Evolutionary conservation across 1,140 invertebrate species (phyloP), one percentile per base, ranked within the genome.

Genomic region (Daktulosphaira vitifoliae): DNA sequence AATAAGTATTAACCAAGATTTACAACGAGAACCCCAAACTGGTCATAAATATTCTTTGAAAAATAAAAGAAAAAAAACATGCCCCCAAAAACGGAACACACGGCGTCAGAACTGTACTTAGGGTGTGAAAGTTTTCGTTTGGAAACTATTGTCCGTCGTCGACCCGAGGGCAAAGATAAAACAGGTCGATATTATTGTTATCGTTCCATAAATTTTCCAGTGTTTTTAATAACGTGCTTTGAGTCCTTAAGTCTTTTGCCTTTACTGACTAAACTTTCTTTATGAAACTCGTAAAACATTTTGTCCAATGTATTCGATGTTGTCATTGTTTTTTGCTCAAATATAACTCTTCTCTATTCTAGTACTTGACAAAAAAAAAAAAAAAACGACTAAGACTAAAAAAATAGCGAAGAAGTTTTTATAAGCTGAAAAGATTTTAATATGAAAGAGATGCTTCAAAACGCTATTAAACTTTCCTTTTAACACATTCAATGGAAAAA

Each of bases 271-370:
- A 62, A 62, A 62, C 26, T 62, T 62, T 62, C 42, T 39, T 62
- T 62, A 62, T 62, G 56, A 62, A 62, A 62, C 56, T 62, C 56
- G 56, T 62, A 62, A 62, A 62, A 62, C 56, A 62, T 62, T 62
- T 62, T 62, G 56, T 62, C 42, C 56, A 62, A n/a, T 62, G 42
- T 62, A 29, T 46, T 62, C 42, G 25, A 62, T 48, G 56, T 62
- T 13, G 42, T 62, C 42, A 62, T 62, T 62, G 56, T 62, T 62
- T 62, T 56, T 48, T 3, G 25, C 42, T 46, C 42, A 16, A 48
- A 48, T 62, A 46, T 62, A 62, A 62, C 56, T 48, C 18, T 46
- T 33, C 26, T 16, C 54, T 29, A 15, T 15, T n/a, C 7, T 51
- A 4, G 2, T 22, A 2, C 20, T 23, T 23, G 3, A 20, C 20